These are phyloP conservation scores for Cassiopea andromeda DNA, from an alignment of 30 jellyfish, hydroid and myxozoan genomes.

Conservation along the genomic window DNA sequence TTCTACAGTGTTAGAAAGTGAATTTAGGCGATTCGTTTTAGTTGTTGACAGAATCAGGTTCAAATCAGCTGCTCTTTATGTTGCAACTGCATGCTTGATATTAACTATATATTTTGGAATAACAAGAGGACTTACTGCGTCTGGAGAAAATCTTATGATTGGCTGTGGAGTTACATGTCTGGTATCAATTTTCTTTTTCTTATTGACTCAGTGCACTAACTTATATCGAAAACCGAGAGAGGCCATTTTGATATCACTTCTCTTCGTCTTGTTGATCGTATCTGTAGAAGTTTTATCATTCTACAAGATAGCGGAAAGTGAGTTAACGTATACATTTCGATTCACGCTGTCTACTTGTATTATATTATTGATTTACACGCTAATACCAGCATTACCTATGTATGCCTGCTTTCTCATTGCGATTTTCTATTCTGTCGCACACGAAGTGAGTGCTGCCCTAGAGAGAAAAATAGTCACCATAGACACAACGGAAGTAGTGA, in stretches of 20 bases:
- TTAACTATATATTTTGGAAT: slow-evolving; percentile 85
- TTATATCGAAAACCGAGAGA: slow-evolving; percentile 88
- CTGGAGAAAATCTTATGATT: slow-evolving; percentile 68
- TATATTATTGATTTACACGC: slow-evolving; percentile 85
- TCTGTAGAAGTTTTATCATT: slow-evolving; percentile 84
- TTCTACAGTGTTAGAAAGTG: slow-evolving; percentile 90
- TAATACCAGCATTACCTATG: slow-evolving; percentile 98
- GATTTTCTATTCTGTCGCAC: slow-evolving; percentile 81
- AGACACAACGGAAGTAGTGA: slow-evolving; percentile 32
- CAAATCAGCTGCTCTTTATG: slow-evolving; percentile 89
- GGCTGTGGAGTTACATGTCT: slow-evolving; percentile 78
- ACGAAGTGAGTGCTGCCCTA: slow-evolving; percentile 83
- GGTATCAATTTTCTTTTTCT: slow-evolving; percentile 70
- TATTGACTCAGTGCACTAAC: slow-evolving; percentile 81
- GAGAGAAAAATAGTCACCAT: background rate
- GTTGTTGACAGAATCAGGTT: slow-evolving; percentile 91
- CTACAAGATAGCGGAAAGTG: slow-evolving; percentile 63
- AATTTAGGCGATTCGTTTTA: slow-evolving; percentile 90
- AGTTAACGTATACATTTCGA: slow-evolving; percentile 89
- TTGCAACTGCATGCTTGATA: slow-evolving; percentile 82
- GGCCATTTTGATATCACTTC: slow-evolving; percentile 85
- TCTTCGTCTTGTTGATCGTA: slow-evolving; percentile 70
- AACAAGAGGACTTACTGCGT: slow-evolving; percentile 55
- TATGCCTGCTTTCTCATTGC: slow-evolving; percentile 89
- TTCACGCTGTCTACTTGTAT: slow-evolving; percentile 92